Evolutionary conservation across 2,888 invertebrate genomes (phyloP).

Genomic region (Cheilosia scutellata): DNA sequence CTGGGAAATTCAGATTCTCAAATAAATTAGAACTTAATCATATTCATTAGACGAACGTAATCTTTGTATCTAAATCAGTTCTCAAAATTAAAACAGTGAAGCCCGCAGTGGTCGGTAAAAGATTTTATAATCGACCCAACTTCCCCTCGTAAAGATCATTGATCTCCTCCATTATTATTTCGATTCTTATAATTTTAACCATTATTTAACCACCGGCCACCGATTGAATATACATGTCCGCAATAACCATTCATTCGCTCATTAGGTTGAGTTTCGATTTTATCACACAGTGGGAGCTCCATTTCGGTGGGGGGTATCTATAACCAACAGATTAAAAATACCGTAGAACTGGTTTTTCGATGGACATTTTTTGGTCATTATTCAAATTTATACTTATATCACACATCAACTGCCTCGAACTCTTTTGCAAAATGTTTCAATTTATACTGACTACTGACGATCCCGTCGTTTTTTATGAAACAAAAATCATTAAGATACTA

Average conservation of each 20-base stretch:
- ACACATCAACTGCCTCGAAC: conserved; percentile 1
- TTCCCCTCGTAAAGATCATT: conserved; percentile 43
- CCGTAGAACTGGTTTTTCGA: neutral
- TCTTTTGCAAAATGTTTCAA: conserved; percentile 12
- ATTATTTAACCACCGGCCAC: conserved; percentile 13
- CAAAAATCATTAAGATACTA: conserved; percentile 5
- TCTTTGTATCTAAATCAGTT: conserved; percentile 32
- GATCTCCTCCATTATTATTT: conserved; percentile 23
- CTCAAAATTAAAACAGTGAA: conserved; percentile 11
- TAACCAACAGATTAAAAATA: neutral
- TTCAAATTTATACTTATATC: conserved; percentile 28
- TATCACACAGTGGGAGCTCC: conserved; percentile 27
- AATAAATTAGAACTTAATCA: conserved; percentile 41
- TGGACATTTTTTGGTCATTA: conserved; percentile 22
- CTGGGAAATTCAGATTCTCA: conserved; percentile 5
- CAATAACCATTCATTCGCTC: conserved; percentile 55
- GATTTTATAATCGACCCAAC: neutral
- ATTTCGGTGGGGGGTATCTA: neutral
- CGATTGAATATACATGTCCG: conserved; percentile 11
- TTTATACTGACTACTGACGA: conserved; percentile 3
- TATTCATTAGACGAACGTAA: conserved; percentile 29
- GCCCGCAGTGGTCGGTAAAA: conserved; percentile 1
- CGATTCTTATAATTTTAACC: conserved; percentile 26
- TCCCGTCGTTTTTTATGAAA: neutral
- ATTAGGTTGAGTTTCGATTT: conserved; percentile 49